Percentiles rank a stretch among this genome's conserved stretches.
These are phyloP conservation scores for Drosophila albomicans DNA, from an alignment of 1,140 invertebrate species.

Conservation along the genomic window DNA sequence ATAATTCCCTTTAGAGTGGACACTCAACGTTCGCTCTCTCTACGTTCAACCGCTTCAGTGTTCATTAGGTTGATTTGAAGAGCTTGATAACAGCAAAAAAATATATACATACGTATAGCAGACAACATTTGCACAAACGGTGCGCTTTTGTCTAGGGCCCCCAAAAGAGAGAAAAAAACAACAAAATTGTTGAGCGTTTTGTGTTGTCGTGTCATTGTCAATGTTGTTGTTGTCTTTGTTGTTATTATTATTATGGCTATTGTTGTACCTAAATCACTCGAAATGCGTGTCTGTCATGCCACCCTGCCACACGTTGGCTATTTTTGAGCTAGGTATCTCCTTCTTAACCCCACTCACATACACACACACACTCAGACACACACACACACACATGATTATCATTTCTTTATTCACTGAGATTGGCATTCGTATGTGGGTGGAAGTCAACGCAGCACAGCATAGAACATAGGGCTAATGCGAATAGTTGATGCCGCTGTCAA, in stretches of 20 bases:
- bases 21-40: slow-evolving; percentile 10
- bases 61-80: slow-evolving; percentile 50
- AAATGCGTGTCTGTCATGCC: slow-evolving; percentile 75
- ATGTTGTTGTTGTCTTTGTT: slow-evolving; percentile 33
- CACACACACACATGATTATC: slow-evolving; percentile 53
- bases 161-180: not conserved
- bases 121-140: slow-evolving; percentile 55
- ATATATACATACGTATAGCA: no score
- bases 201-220: slow-evolving; percentile 21
- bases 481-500: slow-evolving; percentile 46
- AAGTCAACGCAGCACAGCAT: slow-evolving; percentile 20
- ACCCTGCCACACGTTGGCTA: slow-evolving; percentile 29
- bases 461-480: slow-evolving; percentile 29
- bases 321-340: slow-evolving; percentile 67
- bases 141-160: slow-evolving; percentile 47
- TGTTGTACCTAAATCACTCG: slow-evolving; percentile 75
- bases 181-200: slow-evolving; percentile 41
- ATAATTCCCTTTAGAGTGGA: slow-evolving; percentile 57
- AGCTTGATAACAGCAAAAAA: slow-evolving; percentile 46
- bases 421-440: slow-evolving; percentile 44
- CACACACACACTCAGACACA: slow-evolving; percentile 9
- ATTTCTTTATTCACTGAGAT: slow-evolving; percentile 61
- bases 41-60: not conserved
- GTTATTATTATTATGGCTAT: slow-evolving; percentile 40
- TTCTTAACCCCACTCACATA: not conserved